Base-by-base conservation (phyloP, 1,140 invertebrate genomes). In the Penaeus japonicus region DNA sequence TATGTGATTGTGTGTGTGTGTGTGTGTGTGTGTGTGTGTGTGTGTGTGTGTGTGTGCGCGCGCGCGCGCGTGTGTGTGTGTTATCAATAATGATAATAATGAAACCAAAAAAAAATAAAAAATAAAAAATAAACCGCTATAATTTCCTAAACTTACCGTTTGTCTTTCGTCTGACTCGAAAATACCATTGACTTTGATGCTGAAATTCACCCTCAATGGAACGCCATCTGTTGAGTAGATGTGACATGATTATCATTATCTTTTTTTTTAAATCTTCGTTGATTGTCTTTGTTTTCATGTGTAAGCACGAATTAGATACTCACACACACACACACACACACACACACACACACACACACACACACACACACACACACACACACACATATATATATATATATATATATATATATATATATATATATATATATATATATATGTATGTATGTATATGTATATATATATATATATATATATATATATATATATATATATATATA, bases 131-230 rank as follows among this genome's bases (percentile, higher is more conserved):
- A 15, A 47, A 39, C 7, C 0, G 0, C 18, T 15, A 54, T 15
- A 10, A 32, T 7, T 30, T 2, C n/a, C 5, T 15, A 32, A 27
- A 30, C 84, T 77, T 55, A 77, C 84, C 53, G 84, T 85, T 12
- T 85, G 70, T 77, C 73, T 47, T 18, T 30, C 65, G 30, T 77
- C 70, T 22, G 84, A n/a, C 22, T 85, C 84, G 3, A 77, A n/a
- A 24, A 85, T 85, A 24, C 47, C 54, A 27, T 85, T 85, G 39
- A 85, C 84, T 77, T 85, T 85, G 24, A 85, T 24, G 15, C 84
- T 85, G 70, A 85, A 77, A 30, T 85, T 85, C n/a, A 85, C 39
- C 22, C 32, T 22, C 22, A 85, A 54, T 7, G 85, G 85, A 10
- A 20, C 32, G 18, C 75, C 75, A 47, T 80, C 85, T 81, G 59